Percentiles rank a stretch among this genome's conserved stretches.
Conservation (phyloP, 2,113 vertebrate genomes). For the Gobiocypris rarus region DNA sequence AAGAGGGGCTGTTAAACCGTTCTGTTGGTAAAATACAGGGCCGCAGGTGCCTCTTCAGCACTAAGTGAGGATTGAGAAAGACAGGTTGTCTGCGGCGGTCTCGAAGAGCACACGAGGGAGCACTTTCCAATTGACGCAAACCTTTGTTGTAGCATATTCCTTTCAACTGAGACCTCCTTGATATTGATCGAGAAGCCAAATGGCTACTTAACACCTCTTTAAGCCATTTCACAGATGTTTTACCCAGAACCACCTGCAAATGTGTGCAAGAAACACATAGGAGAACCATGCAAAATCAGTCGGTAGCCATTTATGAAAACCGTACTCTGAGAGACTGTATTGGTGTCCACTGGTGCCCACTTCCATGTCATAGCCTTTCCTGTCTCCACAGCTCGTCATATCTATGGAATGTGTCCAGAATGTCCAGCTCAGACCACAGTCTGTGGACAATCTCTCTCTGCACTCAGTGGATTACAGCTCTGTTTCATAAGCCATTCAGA, state of each 20-base stretch:
- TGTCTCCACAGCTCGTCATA: background rate
- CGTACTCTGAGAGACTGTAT: background rate
- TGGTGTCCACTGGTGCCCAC: background rate
- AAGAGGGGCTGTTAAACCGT: background rate
- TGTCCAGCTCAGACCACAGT: background rate
- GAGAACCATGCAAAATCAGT: background rate
- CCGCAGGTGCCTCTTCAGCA: background rate
- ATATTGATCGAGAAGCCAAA: conserved; percentile 39
- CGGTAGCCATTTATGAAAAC: background rate
- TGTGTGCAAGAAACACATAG: background rate
- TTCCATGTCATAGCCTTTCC: conserved; percentile 13
- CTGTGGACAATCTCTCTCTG: conserved; percentile 20
- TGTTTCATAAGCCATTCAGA: conserved; percentile 30
- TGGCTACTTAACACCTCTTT: conserved; percentile 37
- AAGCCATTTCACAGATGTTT: conserved; percentile 32
- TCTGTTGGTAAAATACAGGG: background rate
- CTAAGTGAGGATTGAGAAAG: conserved; percentile 31
- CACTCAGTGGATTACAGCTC: conserved; percentile 22
- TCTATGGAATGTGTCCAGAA: conserved; percentile 31
- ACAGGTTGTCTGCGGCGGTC: background rate
- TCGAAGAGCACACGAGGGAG: conserved; percentile 2
- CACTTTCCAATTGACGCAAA: conserved; percentile 1
- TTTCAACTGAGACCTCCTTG: conserved; percentile 12
- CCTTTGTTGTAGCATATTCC: conserved; percentile 13
- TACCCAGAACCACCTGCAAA: conserved; percentile 5